A percentile compares a stretch with the other conserved stretches of the same genome.
phyloP scores from a whole-genome alignment of 2,113 vertebrate genomes.

The Elachura formosa region DNA sequence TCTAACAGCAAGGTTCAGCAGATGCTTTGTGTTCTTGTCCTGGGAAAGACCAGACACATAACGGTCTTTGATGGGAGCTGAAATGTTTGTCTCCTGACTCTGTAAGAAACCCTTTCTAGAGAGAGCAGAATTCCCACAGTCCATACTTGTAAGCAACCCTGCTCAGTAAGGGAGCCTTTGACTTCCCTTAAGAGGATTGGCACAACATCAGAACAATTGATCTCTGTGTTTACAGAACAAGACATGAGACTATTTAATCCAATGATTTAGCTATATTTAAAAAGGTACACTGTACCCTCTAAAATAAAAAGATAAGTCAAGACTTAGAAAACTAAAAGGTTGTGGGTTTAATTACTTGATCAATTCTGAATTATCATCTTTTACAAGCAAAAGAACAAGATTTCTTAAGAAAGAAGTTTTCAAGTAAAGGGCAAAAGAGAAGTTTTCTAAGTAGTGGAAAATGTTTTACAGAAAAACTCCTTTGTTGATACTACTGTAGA shows the following conservation, averaged over 20 bases:
- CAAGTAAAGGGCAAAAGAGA: not conserved
- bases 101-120: not conserved
- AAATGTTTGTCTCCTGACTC: not conserved
- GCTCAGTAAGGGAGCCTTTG: not conserved
- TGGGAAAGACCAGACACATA: not conserved
- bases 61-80: not conserved
- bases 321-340: not conserved
- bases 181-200: not conserved
- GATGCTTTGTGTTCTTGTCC: not conserved
- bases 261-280: not conserved
- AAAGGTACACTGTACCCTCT: not conserved
- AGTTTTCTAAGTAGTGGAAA: not conserved
- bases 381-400: not conserved
- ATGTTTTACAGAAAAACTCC: not conserved
- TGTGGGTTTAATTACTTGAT: not conserved
- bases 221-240: not conserved
- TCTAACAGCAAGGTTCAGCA: not conserved
- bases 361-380: not conserved
- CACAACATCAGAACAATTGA: not conserved
- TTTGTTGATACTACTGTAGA: not conserved
- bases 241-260: not conserved
- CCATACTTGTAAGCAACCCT: fast-evolving
- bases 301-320: not conserved
- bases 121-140: not conserved
- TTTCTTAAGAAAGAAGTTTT: not conserved